These are phyloP conservation scores for Procambarus virginalis DNA, from an alignment of 1,140 invertebrate genomes.

Conservation along the genomic window DNA sequence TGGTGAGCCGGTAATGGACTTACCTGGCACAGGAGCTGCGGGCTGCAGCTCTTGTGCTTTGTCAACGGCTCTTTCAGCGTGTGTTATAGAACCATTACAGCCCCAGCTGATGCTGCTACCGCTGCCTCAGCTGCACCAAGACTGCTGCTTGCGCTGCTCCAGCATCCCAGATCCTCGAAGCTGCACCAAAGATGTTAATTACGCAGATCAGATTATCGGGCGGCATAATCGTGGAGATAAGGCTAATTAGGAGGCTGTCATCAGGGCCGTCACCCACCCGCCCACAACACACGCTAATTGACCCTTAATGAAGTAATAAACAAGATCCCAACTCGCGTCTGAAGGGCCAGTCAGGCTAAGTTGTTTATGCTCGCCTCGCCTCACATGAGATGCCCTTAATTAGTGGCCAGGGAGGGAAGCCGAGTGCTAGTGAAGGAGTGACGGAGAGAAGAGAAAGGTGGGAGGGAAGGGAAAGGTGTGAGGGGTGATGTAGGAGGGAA, in stretches of 20 bases:
- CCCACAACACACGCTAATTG: slow-evolving; percentile 51
- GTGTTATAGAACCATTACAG: background rate
- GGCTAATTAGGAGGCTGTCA: slow-evolving; percentile 54
- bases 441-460: background rate
- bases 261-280: slow-evolving; percentile 38
- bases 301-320: slow-evolving; percentile 52
- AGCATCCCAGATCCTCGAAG: slow-evolving; percentile 2
- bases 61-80: no score
- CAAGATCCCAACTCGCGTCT: slow-evolving; percentile 42
- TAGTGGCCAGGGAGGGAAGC: slow-evolving; percentile 22
- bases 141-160: background rate
- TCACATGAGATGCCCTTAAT: slow-evolving; percentile 55
- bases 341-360: slow-evolving; percentile 33
- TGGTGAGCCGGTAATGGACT: no score
- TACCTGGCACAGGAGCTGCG: background rate
- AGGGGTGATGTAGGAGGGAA: background rate
- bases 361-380: slow-evolving; percentile 40
- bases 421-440: no score
- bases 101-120: background rate
- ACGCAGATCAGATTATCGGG: slow-evolving; percentile 58
- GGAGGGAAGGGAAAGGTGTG: background rate
- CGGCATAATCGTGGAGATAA: slow-evolving; percentile 56
- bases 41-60: no score
- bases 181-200: slow-evolving; percentile 56
- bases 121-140: background rate